Evolutionary conservation across 2,888 invertebrate genomes (phyloP), one percentile per base, ranked within the genome.

Genomic region (Nymphalis urticae): DNA sequence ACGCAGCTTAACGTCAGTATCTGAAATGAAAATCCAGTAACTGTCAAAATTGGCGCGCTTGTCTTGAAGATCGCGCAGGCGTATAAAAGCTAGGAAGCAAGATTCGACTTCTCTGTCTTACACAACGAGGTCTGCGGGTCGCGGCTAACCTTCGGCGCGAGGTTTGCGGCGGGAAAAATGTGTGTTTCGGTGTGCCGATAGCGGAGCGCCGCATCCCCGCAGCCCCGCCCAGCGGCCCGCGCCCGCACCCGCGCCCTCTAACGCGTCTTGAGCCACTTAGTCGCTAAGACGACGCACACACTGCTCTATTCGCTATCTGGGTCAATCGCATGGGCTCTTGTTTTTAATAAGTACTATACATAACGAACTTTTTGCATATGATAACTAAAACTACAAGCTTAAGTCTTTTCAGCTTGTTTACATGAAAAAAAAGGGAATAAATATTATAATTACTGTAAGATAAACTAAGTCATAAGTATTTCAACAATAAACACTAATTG

Each of bases 161-260:
- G 93, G 93, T 93, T 93, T 93, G 93, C 87, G 93, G 93, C 93
- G 90, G 92, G 87, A 92, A 91, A 93, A 93, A 93, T 93, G 92
- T 93, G 92, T 93, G 93, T 93, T 92, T 93, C 92, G 93, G 93
- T 92, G 92, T 90, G 92, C 92, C 93, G 92, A 90, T 88, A 89
- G 89, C 90, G 91, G 90, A 83, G 88, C 80, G 90, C 91, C 91
- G 85, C 90, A 88, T 84, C 84, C 80, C 86, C 86, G 83, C 84
- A 82, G 83, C 81, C 83, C 87, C 85, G 84, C 86, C 84, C 80
- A 80, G 76, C 83, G 75, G 83, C 84, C 85, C 53, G 53, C 53
- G 24, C 24, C 53, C 21, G 42, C 24, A 21, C 21, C 83, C 84
- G 84, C 85, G 82, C 86, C 87, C 88, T 87, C 90, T 90, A 90